phyloP scores from a whole-genome alignment of 1,140 invertebrate species.

The Ceratina japonica region DNA sequence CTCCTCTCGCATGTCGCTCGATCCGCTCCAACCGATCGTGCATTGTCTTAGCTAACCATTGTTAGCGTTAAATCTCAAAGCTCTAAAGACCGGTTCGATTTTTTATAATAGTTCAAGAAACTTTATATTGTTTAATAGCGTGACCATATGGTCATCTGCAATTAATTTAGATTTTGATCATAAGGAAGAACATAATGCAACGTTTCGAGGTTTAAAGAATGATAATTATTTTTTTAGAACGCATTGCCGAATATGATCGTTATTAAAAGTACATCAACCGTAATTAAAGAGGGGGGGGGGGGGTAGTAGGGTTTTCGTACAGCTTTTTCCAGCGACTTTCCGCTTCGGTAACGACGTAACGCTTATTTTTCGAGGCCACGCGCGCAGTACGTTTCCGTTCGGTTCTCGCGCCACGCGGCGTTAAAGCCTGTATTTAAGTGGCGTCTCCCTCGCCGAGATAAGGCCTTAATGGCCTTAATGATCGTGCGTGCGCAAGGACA shows the following conservation, averaged over 20 bases:
- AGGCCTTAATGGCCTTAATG: constrained; percentile 50
- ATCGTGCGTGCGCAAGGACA: constrained; percentile 49
- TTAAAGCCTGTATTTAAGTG: constrained; percentile 53
- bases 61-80: background rate
- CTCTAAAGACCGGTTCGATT: background rate
- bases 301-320: constrained; percentile 31
- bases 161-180: no score
- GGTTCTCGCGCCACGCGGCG: constrained; percentile 36
- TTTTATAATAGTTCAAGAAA: background rate
- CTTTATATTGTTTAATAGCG: no score
- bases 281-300: constrained; percentile 19
- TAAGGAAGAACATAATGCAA: no score
- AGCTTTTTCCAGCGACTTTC: background rate
- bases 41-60: constrained; percentile 25
- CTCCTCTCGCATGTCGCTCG: background rate
- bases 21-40: background rate
- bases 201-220: no score
- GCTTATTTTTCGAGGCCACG: background rate
- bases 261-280: background rate
- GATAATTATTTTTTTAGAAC: no score
- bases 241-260: no score
- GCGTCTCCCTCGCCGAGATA: constrained; percentile 48
- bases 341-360: constrained; percentile 11
- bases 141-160: no score
- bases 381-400: constrained; percentile 14